Evolutionary conservation across 2,113 vertebrate genomes (phyloP).

Genomic region (Paradisaea rubra): DNA sequence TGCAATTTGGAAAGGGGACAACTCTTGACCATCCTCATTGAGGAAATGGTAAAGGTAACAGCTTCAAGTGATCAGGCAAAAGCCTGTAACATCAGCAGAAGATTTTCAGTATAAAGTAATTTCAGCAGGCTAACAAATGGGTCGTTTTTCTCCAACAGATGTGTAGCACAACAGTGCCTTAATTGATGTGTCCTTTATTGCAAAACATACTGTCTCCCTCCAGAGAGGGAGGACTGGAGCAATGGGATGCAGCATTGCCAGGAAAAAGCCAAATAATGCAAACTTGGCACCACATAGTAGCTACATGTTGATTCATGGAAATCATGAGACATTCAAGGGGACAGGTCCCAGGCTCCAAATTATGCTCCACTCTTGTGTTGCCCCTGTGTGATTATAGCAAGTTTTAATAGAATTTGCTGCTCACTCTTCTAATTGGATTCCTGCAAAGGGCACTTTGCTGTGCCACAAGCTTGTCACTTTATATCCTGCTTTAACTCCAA

Average conservation of each 20-base stretch:
- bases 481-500: slow-evolving; percentile 52
- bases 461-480: slow-evolving; percentile 30
- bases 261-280: not conserved
- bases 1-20: not conserved
- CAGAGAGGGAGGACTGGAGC: not conserved
- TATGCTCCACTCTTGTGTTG: slow-evolving; percentile 6
- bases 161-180: not conserved
- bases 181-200: slow-evolving; percentile 23
- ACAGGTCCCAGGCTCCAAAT: slow-evolving; percentile 47
- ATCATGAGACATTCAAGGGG: slow-evolving; percentile 33
- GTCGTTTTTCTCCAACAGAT: not conserved
- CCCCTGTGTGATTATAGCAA: not conserved
- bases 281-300: not conserved
- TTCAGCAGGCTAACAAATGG: slow-evolving; percentile 39
- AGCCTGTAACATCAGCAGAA: not conserved
- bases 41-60: slow-evolving; percentile 13
- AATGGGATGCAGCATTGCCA: not conserved
- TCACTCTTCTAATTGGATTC: slow-evolving; percentile 58
- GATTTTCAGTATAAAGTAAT: not conserved
- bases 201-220: not conserved
- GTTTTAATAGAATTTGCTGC: slow-evolving; percentile 33
- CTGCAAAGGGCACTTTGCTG: slow-evolving; percentile 23
- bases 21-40: not conserved
- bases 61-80: not conserved
- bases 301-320: slow-evolving; percentile 24